Base-by-base conservation (phyloP, 1,140 invertebrate species). In the Apolygus lucorum region DNA sequence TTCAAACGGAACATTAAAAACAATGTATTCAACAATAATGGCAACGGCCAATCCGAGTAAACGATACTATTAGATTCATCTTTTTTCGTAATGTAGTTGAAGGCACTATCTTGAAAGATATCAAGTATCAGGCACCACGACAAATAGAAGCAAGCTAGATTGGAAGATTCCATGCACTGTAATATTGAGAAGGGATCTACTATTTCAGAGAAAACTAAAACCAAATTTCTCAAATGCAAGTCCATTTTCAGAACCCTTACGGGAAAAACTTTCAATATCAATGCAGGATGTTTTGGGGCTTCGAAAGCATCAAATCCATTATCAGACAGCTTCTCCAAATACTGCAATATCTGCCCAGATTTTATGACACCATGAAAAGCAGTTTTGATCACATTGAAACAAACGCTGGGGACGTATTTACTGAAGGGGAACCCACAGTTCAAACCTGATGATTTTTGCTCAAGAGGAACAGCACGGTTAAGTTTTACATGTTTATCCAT, bases 1-100 rank as follows among this genome's bases (percentile, higher is more conserved):
- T 75, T 74, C 27, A 77, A 66, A 63, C 71, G 69, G 0, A 77
- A 71, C 72, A 76, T 73, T 17, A 76, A 66, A 69, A 75, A 76
- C 28, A 77, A 73, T 14, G 73, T 74, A 72, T 76, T 77, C 29
- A 77, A 72, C 11, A 75, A 62, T 11, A 72, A 66, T n/a, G 74
- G 71, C 17, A 74, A 34, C 21, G 76, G 74, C 68, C 72, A 74
- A 59, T 76, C 72, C 13, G 52, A 28, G 71, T 71, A 73, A 24
- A 29, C 63, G 28, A 73, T 24, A 42, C 67, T 71, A 24, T 59
- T 49, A 24, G 27, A 68, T n/a, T 67, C 67, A 34, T 66, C 63
- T 24, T 73, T 69, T 24, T 67, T 63, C 42, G 73, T 62, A 29
- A 73, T 68, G 64, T 68, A 72, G 11, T 66, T 59, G 27, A 75